Base-by-base conservation (phyloP, 2,113 vertebrate genomes). In the Serilophus lunatus region DNA sequence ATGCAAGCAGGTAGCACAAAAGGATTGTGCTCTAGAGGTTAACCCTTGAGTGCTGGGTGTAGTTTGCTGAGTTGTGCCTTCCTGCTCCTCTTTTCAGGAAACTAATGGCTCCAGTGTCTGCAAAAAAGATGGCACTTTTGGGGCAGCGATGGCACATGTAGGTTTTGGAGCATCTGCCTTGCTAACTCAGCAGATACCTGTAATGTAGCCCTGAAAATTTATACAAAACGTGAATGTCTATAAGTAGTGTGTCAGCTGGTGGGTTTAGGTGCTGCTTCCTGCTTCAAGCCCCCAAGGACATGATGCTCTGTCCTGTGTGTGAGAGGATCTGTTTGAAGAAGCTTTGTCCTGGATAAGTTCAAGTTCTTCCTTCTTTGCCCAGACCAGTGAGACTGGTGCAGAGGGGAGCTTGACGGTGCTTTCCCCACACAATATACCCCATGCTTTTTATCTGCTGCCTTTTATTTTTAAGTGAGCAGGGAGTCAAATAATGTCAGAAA, bases 131-230 rank as follows among this genome's bases (percentile, higher is more conserved):
- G 78, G 68, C 70, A 92, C 56, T 92, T 91, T 38, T 56, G 75
- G 76, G 82, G 56, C 75, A 89, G 49, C 0, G 1, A 35, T 36
- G 57, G 49, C 71, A 64, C n/a, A 4, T 38, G 53, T 25, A 86
- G 86, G 44, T 59, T 95, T 90, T 87, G 78, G 87, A 88, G 61
- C 77, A 86, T 63, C 89, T 93, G 82, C 75, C 70, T 92, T 75
- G 47, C 40, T 87, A 68, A 11, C 54, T 81, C 82, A 57, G 64
- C 36, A 86, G 64, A 60, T 35, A 92, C 76, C 50, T 75, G 63
- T 68, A 86, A 83, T 7, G 33, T 12, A 75, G 45, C 29, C 20
- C 86, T 84, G 68, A 50, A 79, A 84, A 66, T 22, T 63, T 66
- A 33, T 33, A 26, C 25, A 71, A 61, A 77, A 51, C 0, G 0